Evolutionary conservation across 2,888 invertebrate genomes (phyloP), one percentile per base, ranked within the genome.

Genomic region (Ferrisia virgata): DNA sequence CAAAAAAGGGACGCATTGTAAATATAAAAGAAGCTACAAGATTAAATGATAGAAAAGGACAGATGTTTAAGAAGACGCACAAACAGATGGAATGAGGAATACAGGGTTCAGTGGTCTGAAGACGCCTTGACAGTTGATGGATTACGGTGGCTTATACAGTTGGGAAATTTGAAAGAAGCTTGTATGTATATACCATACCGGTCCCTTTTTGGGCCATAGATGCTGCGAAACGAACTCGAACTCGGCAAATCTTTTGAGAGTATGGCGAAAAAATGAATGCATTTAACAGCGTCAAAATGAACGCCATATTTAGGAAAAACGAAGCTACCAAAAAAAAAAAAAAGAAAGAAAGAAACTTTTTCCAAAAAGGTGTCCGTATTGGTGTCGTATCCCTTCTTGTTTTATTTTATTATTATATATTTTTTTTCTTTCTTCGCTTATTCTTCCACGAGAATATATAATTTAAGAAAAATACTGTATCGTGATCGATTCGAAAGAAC

Each of bases 21-120:
- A 82, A 82, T 82, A 82, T 82, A 82, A 82, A 82, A 82, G 82
- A 82, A 82, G 82, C 58, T 82, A 58, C 82, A 82, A 82, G 82
- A 82, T 82, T 82, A 82, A 82, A 82, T 82, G 82, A 82, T 82
- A 82, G 82, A 82, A 39, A 82, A 82, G 82, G 82, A 82, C 82
- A 82, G 64, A 53, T 82, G 58, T 82, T 82, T 58, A 82, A 82
- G 58, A 64, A 82, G 82, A 82, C 64, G 82, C 82, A 36, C 22
- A 82, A 82, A 58, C 58, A 39, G 58, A 82, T 58, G 82, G 58
- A 64, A 81, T 64, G 58, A 58, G 58, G 58, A 36, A 58, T 39
- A 31, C 36, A 33, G 82, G 36, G 82, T 53, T 31, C 36, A 82
- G 82, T 82, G 82, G 58, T 64, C 82, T 58, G 82, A 82, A 82